These are phyloP conservation scores for Cylloceria caligata DNA, from an alignment of 2,888 invertebrate genomes.

Conservation along the genomic window DNA sequence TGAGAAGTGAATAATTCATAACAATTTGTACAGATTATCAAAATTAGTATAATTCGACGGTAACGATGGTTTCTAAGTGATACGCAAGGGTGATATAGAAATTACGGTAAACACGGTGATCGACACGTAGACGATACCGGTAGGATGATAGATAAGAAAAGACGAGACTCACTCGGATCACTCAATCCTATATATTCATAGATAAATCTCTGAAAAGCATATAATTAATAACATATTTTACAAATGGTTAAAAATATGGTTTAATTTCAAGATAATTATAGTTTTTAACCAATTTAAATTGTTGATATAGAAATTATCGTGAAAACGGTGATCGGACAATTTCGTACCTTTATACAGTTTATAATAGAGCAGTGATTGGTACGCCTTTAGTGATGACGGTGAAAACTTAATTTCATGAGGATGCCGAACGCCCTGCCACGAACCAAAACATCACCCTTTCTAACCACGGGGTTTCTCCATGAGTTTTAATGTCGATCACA, in stretches of 20 bases:
- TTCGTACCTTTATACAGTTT: not conserved
- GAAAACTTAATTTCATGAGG: constrained; percentile 47
- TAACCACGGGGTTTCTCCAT: constrained; percentile 35
- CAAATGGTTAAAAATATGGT: too few species aligned
- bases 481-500: constrained; percentile 60
- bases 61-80: not conserved
- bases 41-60: not conserved
- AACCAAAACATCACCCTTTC: constrained; percentile 37
- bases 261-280: not conserved
- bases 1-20: not conserved
- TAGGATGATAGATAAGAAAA: too few species aligned
- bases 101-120: too few species aligned
- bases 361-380: not conserved
- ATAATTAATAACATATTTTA: too few species aligned
- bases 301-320: not conserved
- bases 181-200: too few species aligned
- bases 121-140: too few species aligned
- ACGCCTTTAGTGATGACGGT: constrained; percentile 30
- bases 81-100: too few species aligned
- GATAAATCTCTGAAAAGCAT: too few species aligned
- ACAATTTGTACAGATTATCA: not conserved
- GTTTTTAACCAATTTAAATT: not conserved
- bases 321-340: not conserved
- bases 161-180: too few species aligned
- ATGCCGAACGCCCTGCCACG: not conserved